phyloP scores from a whole-genome alignment of 2,797 vertebrate species.

The Loris lydekkerianus region DNA sequence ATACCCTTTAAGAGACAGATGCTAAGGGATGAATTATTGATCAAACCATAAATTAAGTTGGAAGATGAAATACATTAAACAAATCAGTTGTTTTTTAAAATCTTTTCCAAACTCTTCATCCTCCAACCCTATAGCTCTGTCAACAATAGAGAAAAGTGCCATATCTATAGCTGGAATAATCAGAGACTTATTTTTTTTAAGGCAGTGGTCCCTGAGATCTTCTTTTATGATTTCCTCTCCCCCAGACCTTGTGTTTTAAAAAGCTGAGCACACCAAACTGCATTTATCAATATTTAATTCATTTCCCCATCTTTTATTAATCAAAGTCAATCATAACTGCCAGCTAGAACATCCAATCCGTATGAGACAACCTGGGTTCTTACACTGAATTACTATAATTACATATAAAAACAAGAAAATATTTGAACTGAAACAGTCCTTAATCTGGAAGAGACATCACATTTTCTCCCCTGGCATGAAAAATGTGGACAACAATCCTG shows the following conservation, averaged over 20 bases:
- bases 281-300: conserved; percentile 75
- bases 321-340: conserved; percentile 61
- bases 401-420: conserved; percentile 47
- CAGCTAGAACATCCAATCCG: conserved; percentile 30
- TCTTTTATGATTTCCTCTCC: background rate
- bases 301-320: conserved; percentile 64
- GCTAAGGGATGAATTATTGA: conserved; percentile 74
- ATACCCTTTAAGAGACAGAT: conserved; percentile 63
- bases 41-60: conserved; percentile 59
- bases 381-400: conserved; percentile 10
- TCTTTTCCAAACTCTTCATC: conserved; percentile 35
- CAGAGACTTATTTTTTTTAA: background rate
- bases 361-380: background rate
- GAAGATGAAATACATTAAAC: conserved; percentile 47
- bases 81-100: background rate
- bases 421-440: conserved; percentile 11
- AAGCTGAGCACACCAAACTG: conserved; percentile 38
- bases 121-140: background rate
- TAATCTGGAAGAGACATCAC: conserved; percentile 25
- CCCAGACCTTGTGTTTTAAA: background rate
- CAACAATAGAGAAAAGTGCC: conserved; percentile 35
- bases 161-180: background rate
- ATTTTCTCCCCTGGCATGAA: background rate
- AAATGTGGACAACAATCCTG: background rate
- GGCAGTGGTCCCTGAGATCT: background rate